Conservation (phyloP, 1,140 invertebrate species). For the Portunus trituberculatus region DNA sequence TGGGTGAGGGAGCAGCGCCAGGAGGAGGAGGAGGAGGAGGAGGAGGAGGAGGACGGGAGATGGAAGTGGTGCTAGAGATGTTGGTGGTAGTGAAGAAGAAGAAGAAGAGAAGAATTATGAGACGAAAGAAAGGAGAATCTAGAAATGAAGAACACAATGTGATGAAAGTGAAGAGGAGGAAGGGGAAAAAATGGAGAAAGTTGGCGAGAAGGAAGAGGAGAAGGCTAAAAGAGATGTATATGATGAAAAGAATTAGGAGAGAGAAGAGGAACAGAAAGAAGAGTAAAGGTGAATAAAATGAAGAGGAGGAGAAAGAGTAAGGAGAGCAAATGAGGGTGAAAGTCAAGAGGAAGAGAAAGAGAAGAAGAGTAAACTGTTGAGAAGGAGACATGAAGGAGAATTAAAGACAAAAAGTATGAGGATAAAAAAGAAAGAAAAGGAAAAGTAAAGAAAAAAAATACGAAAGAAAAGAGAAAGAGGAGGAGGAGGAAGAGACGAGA, state of each 20-base stretch:
- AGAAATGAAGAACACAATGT: neutral
- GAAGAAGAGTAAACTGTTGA: neutral
- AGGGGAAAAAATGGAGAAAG: neutral
- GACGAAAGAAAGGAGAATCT: neutral
- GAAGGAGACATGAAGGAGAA: neutral
- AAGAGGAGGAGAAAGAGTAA: neutral
- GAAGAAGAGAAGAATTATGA: neutral
- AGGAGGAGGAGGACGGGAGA: neutral
- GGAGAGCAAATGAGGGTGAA: neutral
- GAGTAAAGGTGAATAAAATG: neutral
- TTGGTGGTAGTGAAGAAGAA: no score
- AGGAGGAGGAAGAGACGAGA: no score
- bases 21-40: conserved; percentile 12
- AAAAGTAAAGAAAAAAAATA: neutral
- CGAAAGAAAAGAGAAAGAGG: neutral
- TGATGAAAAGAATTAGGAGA: neutral
- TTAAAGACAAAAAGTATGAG: neutral
- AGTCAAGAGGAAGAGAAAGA: neutral
- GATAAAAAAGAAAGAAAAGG: neutral
- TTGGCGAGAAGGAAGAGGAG: neutral
- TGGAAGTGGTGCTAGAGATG: no score
- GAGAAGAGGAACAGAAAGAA: neutral
- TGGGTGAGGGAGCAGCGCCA: neutral
- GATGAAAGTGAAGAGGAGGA: neutral
- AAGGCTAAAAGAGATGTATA: neutral